Conservation (phyloP, 1,140 invertebrate genomes). For the Drosophila watanabei region DNA sequence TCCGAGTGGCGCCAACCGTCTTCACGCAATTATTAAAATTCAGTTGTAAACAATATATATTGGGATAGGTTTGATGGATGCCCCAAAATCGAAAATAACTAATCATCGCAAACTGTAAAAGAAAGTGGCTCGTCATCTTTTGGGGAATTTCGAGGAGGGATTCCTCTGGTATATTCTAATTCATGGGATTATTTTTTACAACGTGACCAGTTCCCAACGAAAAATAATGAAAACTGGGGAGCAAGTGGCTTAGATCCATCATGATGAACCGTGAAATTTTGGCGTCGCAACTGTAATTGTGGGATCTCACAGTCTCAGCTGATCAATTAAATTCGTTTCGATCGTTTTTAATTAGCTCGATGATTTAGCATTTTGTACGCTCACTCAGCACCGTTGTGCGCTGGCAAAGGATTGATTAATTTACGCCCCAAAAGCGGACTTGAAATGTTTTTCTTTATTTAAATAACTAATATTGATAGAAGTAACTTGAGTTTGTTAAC, state of each 20-base stretch:
- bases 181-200: conserved; percentile 30
- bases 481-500: conserved; percentile 5
- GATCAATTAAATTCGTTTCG: conserved; percentile 85
- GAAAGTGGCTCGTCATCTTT: conserved; percentile 73
- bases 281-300: conserved; percentile 65
- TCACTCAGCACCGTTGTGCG: conserved; percentile 63
- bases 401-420: conserved; percentile 51
- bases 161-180: conserved; percentile 18
- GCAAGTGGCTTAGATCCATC: conserved; percentile 63
- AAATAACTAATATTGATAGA: conserved; percentile 43
- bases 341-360: conserved; percentile 84
- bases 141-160: conserved; percentile 49
- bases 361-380: conserved; percentile 77
- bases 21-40: conserved; percentile 57
- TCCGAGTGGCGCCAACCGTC: conserved; percentile 68
- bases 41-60: conserved; percentile 52
- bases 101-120: conserved; percentile 55
- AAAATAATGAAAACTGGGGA: conserved; percentile 8
- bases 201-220: conserved; percentile 16
- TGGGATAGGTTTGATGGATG: conserved; percentile 62
- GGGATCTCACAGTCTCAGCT: conserved; percentile 48
- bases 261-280: conserved; percentile 70
- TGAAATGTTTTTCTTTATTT: conserved; percentile 23
- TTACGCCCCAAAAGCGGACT: conserved; percentile 24
- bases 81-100: conserved; percentile 46